phyloP scores from a whole-genome alignment of 2,797 vertebrate species.

The Onychomys torridus region DNA sequence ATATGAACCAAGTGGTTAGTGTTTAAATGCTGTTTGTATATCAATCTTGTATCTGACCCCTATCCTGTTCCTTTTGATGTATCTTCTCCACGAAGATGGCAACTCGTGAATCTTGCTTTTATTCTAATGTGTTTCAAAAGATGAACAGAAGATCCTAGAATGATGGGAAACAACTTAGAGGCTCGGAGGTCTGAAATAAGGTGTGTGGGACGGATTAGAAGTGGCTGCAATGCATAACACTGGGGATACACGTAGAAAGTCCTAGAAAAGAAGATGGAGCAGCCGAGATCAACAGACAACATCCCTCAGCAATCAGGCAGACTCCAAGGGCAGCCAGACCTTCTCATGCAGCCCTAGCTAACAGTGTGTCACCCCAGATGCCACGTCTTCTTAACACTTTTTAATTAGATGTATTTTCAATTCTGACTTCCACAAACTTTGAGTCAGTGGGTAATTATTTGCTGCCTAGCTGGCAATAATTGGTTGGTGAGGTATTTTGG shows the following conservation, averaged over 20 bases:
- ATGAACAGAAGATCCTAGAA: slow-evolving; percentile 25
- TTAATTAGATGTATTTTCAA: slow-evolving; percentile 13
- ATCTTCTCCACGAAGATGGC: slow-evolving; percentile 7
- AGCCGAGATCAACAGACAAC: not conserved
- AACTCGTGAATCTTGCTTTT: slow-evolving; percentile 49
- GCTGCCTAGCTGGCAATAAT: slow-evolving; percentile 36
- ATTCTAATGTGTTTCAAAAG: slow-evolving; percentile 36
- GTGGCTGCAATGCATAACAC: not conserved
- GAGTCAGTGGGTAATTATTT: slow-evolving; percentile 54
- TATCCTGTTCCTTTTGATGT: slow-evolving; percentile 4
- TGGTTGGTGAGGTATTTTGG: not conserved
- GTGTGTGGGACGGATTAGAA: not conserved
- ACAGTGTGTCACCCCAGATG: too few relatives aligned
- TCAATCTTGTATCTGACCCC: not conserved
- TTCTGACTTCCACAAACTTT: slow-evolving; percentile 55
- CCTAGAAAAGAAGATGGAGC: not conserved
- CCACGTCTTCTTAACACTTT: not conserved
- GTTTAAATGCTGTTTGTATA: not conserved
- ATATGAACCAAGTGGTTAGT: not conserved
- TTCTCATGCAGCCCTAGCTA: not conserved
- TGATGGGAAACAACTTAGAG: not conserved
- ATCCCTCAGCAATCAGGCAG: not conserved
- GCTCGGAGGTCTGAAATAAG: not conserved
- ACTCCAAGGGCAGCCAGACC: not conserved
- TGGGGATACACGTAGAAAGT: not conserved